Base-by-base conservation (phyloP, 2,113 vertebrate genomes). In the Peromyscus polionotus region DNA sequence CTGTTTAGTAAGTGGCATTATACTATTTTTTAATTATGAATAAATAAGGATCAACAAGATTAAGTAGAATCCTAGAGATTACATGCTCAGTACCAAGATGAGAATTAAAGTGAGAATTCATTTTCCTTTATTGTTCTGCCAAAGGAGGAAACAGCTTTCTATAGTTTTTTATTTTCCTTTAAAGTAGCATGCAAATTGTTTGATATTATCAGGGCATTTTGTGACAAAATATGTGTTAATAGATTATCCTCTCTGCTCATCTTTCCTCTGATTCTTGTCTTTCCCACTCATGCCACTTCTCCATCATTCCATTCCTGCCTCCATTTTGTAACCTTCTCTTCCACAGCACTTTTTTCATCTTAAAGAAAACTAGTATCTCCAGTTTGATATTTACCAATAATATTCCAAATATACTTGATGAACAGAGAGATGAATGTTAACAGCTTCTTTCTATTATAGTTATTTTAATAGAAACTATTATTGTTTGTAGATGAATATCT, bases 1-100 rank as follows among this genome's bases (percentile, higher is more conserved):
- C 57, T 88, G 36, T 75, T 95, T 97, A 83, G 19, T 93, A 91
- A 92, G 70, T 93, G 65, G 65, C n/a, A 91, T 96, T 95, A 91
- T 51, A 80, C 24, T 75, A 39, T 75, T 94, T 91, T 91, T 96
- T 94, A 94, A 96, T 90, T 93, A 93, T 86, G 70, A 97, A 86
- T 94, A 96, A 88, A 95, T 90, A 95, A 92, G 42, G 51, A 96
- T 98, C 84, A 94, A 61, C 7, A 92, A 91, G 90, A 96, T 95
- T 95, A 96, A 96, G 10, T 94, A 57, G 87, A 94, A 95, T 95
- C 54, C 11, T 63, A 88, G 80, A 95, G 95, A 95, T 93, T 95
- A 86, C 16, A 86, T 85, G 81, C 9, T 92, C 68, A 97, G 7
- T 88, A 48, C 26, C 1, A 94, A 95, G 94, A 90, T 92, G 65